Conservation (phyloP, 2,888 invertebrate genomes). For the Allygus modestus region DNA sequence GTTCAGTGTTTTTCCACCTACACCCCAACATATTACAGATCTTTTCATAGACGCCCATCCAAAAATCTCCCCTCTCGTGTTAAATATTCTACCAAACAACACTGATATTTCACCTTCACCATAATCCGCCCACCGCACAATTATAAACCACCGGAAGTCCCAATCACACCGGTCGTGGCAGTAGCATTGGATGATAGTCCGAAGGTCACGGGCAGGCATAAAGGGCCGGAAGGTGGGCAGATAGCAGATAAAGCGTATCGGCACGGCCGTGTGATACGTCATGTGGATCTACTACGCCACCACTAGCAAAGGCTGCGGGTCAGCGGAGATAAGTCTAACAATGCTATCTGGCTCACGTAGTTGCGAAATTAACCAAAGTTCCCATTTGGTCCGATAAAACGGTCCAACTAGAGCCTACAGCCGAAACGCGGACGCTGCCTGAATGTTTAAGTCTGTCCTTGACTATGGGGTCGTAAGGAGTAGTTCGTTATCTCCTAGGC, state of each 20-base stretch:
- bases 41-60: too few relatives aligned
- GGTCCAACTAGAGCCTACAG: not conserved
- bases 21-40: too few relatives aligned
- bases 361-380: constrained; percentile 46
- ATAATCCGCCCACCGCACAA: not conserved
- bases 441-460: not conserved
- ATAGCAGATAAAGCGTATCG: not conserved
- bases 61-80: too few relatives aligned
- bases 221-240: not conserved
- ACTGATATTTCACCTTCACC: too few relatives aligned
- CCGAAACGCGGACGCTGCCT: not conserved
- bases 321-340: not conserved
- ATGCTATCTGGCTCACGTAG: constrained; percentile 42
- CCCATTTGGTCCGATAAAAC: constrained; percentile 26
- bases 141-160: not conserved
- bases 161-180: not conserved
- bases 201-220: not conserved
- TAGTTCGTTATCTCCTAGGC: too few relatives aligned
- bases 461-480: not conserved
- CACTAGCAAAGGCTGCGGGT: not conserved
- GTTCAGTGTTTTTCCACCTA: too few relatives aligned
- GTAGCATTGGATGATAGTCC: not conserved
- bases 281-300: not conserved
- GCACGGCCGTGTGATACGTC: too few relatives aligned
- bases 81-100: too few relatives aligned